Conservation (phyloP, 2,888 invertebrate genomes). For the Catonia carolina region DNA sequence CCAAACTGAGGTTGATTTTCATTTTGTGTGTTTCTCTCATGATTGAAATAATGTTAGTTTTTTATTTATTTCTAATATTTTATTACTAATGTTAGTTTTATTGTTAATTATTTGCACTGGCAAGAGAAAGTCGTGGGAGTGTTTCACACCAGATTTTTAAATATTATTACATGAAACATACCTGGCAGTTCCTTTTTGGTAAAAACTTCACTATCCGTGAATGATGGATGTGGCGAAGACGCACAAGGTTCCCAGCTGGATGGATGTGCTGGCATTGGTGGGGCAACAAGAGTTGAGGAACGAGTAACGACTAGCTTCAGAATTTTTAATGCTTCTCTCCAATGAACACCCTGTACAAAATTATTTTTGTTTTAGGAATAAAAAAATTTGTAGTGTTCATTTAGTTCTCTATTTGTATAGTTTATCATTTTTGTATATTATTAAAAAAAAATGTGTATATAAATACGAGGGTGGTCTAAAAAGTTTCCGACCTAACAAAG, state of each 20-base stretch:
- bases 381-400: not conserved
- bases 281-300: constrained; percentile 86
- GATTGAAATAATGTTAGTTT: too few relatives aligned
- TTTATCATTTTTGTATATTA: not conserved
- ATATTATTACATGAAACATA: too few relatives aligned
- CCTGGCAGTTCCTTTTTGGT: constrained; percentile 63
- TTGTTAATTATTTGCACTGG: too few relatives aligned
- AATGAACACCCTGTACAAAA: constrained; percentile 81
- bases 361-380: not conserved
- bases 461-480: too few relatives aligned
- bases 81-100: too few relatives aligned
- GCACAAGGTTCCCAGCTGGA: constrained; percentile 53
- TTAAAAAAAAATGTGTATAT: not conserved
- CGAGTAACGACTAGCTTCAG: constrained; percentile 91
- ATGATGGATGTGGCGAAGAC: constrained; percentile 60
- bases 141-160: too few relatives aligned
- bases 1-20: too few relatives aligned
- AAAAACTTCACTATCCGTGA: constrained; percentile 77
- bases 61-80: too few relatives aligned
- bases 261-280: constrained; percentile 56
- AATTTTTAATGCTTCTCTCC: constrained; percentile 95
- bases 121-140: too few relatives aligned
- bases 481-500: too few relatives aligned
- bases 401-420: not conserved
- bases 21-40: too few relatives aligned